A percentile compares a stretch with the other conserved stretches of the same genome.
Conservation (phyloP, 2,113 vertebrate species). For the Cettia cetti region DNA sequence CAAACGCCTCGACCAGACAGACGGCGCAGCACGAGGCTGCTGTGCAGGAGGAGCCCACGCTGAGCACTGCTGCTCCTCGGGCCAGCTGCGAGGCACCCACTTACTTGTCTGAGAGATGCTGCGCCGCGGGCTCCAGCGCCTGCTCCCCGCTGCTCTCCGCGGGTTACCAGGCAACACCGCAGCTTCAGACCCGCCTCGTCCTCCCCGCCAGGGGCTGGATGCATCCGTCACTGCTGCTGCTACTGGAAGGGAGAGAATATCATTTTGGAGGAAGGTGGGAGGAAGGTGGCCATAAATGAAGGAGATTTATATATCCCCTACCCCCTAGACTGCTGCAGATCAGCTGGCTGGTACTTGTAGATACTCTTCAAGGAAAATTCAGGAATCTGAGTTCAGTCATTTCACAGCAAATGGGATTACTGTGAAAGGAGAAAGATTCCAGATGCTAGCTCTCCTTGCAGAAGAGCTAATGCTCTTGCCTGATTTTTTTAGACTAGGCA, state of each 20-base stretch:
- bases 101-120: not conserved
- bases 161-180: slow-evolving; percentile 44
- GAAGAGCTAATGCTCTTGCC: not conserved
- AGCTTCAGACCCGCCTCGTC: not conserved
- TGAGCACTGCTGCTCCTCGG: not conserved
- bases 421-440: not conserved
- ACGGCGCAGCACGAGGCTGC: fast-evolving
- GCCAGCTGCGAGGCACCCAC: not conserved
- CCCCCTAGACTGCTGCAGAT: not conserved
- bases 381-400: not conserved
- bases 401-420: slow-evolving; percentile 8
- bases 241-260: not conserved
- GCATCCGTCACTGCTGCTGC: slow-evolving; percentile 1
- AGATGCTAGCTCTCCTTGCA: not conserved
- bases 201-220: not conserved
- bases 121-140: not conserved
- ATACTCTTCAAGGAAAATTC: not conserved
- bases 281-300: not conserved
- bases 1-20: fast-evolving
- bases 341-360: not conserved
- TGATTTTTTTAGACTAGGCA: not conserved
- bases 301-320: not conserved
- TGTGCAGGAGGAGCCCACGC: fast-evolving
- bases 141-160: not conserved
- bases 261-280: not conserved